A percentile compares a stretch with the other conserved stretches of the same genome.
Evolutionary conservation across 2,888 invertebrate genomes (phyloP).

Genomic region (Tanytarsus gracilentus): DNA sequence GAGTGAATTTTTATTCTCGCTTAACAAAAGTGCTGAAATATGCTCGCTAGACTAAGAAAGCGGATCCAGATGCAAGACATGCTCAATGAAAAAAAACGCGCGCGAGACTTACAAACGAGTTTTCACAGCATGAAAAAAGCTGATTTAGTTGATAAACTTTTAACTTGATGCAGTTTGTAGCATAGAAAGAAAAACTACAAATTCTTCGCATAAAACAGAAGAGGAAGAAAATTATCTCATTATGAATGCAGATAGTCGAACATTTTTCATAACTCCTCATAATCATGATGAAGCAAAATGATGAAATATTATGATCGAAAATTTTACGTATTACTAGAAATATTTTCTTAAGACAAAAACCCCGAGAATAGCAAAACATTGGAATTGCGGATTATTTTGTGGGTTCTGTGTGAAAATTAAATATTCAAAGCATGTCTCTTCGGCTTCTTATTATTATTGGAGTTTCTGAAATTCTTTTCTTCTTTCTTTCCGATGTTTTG

Average conservation of each 20-base stretch:
- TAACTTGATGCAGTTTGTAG: too few relatives aligned
- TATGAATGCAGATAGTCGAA: slow-evolving; percentile 15
- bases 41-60: background rate
- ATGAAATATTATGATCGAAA: slow-evolving; percentile 16
- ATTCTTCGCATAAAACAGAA: background rate
- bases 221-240: background rate
- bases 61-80: background rate
- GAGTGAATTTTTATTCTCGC: background rate
- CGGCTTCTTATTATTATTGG: background rate
- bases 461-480: too few relatives aligned
- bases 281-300: slow-evolving; percentile 19
- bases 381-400: background rate
- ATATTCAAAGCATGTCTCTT: slow-evolving; percentile 20
- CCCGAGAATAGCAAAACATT: background rate
- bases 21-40: too few relatives aligned
- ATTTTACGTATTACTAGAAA: background rate
- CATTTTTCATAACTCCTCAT: slow-evolving; percentile 22
- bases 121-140: too few relatives aligned
- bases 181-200: background rate
- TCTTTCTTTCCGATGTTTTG: too few relatives aligned
- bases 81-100: background rate
- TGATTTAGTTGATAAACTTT: too few relatives aligned
- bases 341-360: background rate
- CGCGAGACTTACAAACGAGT: too few relatives aligned
- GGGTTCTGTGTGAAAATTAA: slow-evolving; percentile 4